Conservation (phyloP, 1,140 invertebrate genomes). For the Drosophila seguyi region DNA sequence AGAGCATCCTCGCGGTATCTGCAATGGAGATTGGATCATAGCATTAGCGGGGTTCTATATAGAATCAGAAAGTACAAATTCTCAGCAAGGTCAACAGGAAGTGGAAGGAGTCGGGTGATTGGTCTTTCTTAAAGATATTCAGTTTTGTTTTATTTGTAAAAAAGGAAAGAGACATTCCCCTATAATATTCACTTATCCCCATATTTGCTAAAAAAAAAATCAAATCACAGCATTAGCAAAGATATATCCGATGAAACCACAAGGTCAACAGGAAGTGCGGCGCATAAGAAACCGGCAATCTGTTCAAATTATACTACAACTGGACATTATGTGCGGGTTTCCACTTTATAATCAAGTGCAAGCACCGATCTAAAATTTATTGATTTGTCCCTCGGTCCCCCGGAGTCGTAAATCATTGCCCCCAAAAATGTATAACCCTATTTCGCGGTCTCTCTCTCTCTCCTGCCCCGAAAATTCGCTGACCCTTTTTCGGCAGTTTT, state of each 20-base stretch:
- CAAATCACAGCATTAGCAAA: slow-evolving; percentile 25
- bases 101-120: slow-evolving; percentile 7
- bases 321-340: slow-evolving; percentile 39
- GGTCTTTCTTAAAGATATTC: no score
- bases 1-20: slow-evolving; percentile 92
- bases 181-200: slow-evolving; percentile 3
- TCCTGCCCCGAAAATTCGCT: slow-evolving; percentile 35
- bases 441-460: slow-evolving; percentile 21
- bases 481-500: slow-evolving; percentile 49
- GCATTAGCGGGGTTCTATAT: slow-evolving; percentile 22
- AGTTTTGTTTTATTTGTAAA: background rate
- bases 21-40: slow-evolving; percentile 85
- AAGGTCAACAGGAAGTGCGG: slow-evolving; percentile 55
- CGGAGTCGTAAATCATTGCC: slow-evolving; percentile 67
- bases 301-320: slow-evolving; percentile 63
- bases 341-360: slow-evolving; percentile 80
- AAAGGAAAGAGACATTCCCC: background rate
- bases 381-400: slow-evolving; percentile 57
- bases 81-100: slow-evolving; percentile 52
- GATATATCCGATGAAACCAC: slow-evolving; percentile 1
- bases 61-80: background rate
- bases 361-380: slow-evolving; percentile 70
- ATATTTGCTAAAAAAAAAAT: slow-evolving; percentile 88
- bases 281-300: slow-evolving; percentile 71
- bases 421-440: slow-evolving; percentile 51